These are phyloP conservation scores for Tinea semifulvella DNA, from an alignment of 2,888 invertebrate species.

Conservation along the genomic window DNA sequence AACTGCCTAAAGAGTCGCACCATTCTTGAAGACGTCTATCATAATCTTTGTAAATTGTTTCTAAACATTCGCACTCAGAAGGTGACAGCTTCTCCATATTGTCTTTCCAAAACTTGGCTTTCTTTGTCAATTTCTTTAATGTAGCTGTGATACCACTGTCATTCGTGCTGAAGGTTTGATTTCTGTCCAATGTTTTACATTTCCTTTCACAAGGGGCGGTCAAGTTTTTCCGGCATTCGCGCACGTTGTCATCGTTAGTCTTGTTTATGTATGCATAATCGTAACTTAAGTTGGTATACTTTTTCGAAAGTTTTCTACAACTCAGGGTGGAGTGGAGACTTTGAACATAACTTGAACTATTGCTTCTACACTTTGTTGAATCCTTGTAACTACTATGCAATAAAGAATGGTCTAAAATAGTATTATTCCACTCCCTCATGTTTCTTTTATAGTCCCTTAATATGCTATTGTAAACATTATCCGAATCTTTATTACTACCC, in stretches of 20 bases:
- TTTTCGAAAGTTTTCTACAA: slow-evolving; percentile 34
- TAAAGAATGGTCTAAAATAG: slow-evolving; percentile 43
- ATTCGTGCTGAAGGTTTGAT: slow-evolving; percentile 32
- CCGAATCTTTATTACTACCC: slow-evolving; percentile 32
- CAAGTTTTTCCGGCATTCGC: slow-evolving; percentile 16
- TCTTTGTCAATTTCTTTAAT: slow-evolving; percentile 41
- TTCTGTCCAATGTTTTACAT: slow-evolving; percentile 38
- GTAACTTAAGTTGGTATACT: slow-evolving; percentile 33
- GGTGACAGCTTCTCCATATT: slow-evolving; percentile 29
- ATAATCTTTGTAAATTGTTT: slow-evolving; percentile 53
- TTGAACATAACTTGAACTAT: slow-evolving; percentile 40
- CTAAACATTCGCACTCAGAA: slow-evolving; percentile 50
- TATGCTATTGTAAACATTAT: slow-evolving; percentile 39
- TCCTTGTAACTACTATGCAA: slow-evolving; percentile 33
- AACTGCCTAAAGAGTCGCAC: slow-evolving; percentile 46
- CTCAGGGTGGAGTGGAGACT: slow-evolving; percentile 50
- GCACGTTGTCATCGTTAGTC: slow-evolving; percentile 26
- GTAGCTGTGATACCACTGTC: slow-evolving; percentile 33
- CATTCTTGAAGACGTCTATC: slow-evolving; percentile 54
- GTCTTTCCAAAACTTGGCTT: slow-evolving; percentile 41
- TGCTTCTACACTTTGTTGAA: slow-evolving; percentile 33
- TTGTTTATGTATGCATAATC: slow-evolving; percentile 37
- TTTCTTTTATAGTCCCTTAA: slow-evolving; percentile 55
- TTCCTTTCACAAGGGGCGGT: slow-evolving; percentile 24
- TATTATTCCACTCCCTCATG: slow-evolving; percentile 61